Conservation (phyloP, 2,888 invertebrate genomes). For the Heliconius ismenius region DNA sequence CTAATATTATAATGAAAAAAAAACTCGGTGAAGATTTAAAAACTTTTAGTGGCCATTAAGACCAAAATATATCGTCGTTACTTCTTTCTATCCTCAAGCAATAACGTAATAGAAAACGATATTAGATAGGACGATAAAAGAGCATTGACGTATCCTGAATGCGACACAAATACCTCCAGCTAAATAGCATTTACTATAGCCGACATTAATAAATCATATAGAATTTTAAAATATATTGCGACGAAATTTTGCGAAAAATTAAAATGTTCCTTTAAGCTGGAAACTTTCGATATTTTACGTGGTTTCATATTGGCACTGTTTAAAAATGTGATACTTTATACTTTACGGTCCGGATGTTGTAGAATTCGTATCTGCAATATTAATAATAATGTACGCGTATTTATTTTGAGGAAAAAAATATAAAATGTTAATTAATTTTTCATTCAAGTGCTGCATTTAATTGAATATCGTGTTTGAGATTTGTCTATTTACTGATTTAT, state of each 20-base stretch:
- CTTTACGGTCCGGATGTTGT: slow-evolving; percentile 41
- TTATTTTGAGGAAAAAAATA: slow-evolving; percentile 19
- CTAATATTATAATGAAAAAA: not conserved
- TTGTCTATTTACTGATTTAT: not conserved
- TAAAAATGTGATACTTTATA: slow-evolving; percentile 40
- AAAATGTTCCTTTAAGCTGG: slow-evolving; percentile 66
- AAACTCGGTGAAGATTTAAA: slow-evolving; percentile 27
- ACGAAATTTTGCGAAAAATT: slow-evolving; percentile 65
- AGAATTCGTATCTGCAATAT: slow-evolving; percentile 32
- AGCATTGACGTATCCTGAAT: slow-evolving; percentile 53
- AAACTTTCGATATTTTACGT: slow-evolving; percentile 69
- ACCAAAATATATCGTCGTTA: slow-evolving; percentile 36
- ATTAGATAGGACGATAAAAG: slow-evolving; percentile 47
- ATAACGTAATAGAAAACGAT: slow-evolving; percentile 42
- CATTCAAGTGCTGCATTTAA: not conserved
- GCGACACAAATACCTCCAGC: slow-evolving; percentile 59
- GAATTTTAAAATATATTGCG: slow-evolving; percentile 68
- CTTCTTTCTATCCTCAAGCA: slow-evolving; percentile 40
- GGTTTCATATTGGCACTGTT: slow-evolving; percentile 58
- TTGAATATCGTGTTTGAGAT: not conserved
- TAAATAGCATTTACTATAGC: slow-evolving; percentile 65
- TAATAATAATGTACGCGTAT: slow-evolving; percentile 33
- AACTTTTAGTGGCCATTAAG: slow-evolving; percentile 37
- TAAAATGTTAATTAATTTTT: slow-evolving; percentile 14
- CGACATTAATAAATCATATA: slow-evolving; percentile 64